Conservation (phyloP, 1,140 invertebrate species). For the Calliphora vicina region DNA sequence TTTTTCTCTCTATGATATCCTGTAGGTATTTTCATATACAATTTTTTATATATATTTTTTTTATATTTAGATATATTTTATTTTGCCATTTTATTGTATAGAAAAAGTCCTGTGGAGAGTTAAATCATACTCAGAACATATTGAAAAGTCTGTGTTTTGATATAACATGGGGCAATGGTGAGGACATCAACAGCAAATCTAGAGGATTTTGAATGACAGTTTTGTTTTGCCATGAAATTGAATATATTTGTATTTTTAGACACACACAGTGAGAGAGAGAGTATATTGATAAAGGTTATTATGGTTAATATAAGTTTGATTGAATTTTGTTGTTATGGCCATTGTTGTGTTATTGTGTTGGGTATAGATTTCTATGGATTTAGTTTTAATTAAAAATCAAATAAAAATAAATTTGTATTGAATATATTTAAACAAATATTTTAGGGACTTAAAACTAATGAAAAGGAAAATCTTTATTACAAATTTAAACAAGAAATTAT, state of each 20-base stretch:
- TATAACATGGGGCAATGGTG: not conserved
- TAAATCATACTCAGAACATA: not conserved
- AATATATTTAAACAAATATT: too few species aligned
- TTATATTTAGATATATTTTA: too few species aligned
- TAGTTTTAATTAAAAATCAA: not conserved
- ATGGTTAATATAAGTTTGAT: slow-evolving; percentile 14
- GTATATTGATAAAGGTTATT: slow-evolving; percentile 12
- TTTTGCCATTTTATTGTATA: not conserved
- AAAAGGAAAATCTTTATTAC: too few species aligned
- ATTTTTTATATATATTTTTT: too few species aligned
- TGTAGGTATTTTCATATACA: not conserved
- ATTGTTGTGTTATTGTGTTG: not conserved
- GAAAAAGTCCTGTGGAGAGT: not conserved
- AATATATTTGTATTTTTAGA: slow-evolving; percentile 5
- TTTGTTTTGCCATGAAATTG: slow-evolving; percentile 1
- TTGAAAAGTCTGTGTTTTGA: not conserved
- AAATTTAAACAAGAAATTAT: too few species aligned
- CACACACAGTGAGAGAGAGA: too few species aligned
- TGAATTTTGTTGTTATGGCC: not conserved
- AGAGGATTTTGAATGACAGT: not conserved
- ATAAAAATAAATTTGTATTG: too few species aligned
- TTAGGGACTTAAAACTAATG: too few species aligned
- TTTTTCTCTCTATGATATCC: slow-evolving; percentile 23
- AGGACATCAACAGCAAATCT: not conserved
- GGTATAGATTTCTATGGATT: not conserved